Evolutionary conservation across 2,888 invertebrate genomes (phyloP).

Genomic region (Congeria kusceri): DNA sequence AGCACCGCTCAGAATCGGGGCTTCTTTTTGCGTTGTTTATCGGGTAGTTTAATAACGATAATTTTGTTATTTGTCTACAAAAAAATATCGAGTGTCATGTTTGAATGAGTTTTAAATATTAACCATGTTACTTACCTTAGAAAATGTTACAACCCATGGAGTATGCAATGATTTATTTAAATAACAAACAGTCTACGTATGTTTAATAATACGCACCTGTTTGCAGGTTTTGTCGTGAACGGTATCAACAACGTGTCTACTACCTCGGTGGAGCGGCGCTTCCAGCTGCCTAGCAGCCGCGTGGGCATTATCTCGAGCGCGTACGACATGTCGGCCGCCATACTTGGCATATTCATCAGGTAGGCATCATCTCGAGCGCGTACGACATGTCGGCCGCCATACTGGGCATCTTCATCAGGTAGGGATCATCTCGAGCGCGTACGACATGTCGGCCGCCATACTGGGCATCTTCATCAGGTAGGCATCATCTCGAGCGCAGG

Average conservation of each 20-base stretch:
- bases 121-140: too few species aligned
- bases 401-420: constrained; percentile 75
- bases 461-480: constrained; percentile 75
- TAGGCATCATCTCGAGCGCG: constrained; percentile 77
- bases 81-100: too few species aligned
- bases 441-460: constrained; percentile 82
- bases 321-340: constrained; percentile 82
- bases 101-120: too few species aligned
- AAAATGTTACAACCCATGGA: too few species aligned
- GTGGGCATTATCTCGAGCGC: constrained; percentile 82
- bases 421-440: constrained; percentile 79
- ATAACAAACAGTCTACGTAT: too few species aligned
- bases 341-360: constrained; percentile 77
- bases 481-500: constrained; percentile 49
- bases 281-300: constrained; percentile 79
- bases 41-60: too few species aligned
- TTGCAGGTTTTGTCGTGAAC: constrained; percentile 83
- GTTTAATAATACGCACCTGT: not conserved
- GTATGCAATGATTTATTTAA: too few species aligned
- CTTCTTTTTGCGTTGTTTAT: too few species aligned
- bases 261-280: constrained; percentile 81
- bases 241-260: constrained; percentile 83
- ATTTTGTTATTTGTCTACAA: too few species aligned
- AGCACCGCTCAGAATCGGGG: too few species aligned
- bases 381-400: constrained; percentile 83